Base-by-base conservation (phyloP, 2,113 vertebrate species). In the Neoarius graeffei region DNA sequence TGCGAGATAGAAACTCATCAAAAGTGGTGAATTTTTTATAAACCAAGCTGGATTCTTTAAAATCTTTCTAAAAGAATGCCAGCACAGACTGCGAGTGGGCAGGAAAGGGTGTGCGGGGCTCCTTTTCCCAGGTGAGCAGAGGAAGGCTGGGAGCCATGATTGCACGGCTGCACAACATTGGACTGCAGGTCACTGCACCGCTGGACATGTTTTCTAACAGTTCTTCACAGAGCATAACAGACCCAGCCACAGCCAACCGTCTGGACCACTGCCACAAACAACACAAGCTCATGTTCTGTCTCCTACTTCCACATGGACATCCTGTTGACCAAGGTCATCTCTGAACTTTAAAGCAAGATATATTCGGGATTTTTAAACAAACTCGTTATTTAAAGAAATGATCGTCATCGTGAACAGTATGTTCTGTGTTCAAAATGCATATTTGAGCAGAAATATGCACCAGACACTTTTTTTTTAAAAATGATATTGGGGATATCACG, bases 61-160 rank as follows among this genome's bases (percentile, higher is more conserved):
- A 88, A 87, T 88, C 84, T 73, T 86, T 90, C 48, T 64, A 62
- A 66, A 80, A 84, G 35, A 35, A 13, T 67, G 52, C 13, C 80
- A 90, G 48, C 56, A 19, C 50, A 80, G 52, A 57, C 74, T 86
- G 57, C 1, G 83, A 87, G 83, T 77, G 91, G 71, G 90, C 11
- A 83, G 52, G 42, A 52, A 52, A 89, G 91, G 92, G 90, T 91
- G 80, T 85, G 88, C 91, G 93, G 90, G 88, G 89, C 81, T 67
- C 62, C 23, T 25, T 86, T 81, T 94, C 94, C 93, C 94, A 85
- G 66, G 92, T 91, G 96, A 95, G 94, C 94, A 88, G 95, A 94
- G 93, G 93, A 93, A 93, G 93, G 96, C 94, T 95, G 95, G 94
- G 62, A 95, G 94, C 95, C 97, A 97, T 97, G 97, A 98, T 97